phyloP scores from a whole-genome alignment of 2,113 vertebrate species.

The Oreochromis aureus region DNA sequence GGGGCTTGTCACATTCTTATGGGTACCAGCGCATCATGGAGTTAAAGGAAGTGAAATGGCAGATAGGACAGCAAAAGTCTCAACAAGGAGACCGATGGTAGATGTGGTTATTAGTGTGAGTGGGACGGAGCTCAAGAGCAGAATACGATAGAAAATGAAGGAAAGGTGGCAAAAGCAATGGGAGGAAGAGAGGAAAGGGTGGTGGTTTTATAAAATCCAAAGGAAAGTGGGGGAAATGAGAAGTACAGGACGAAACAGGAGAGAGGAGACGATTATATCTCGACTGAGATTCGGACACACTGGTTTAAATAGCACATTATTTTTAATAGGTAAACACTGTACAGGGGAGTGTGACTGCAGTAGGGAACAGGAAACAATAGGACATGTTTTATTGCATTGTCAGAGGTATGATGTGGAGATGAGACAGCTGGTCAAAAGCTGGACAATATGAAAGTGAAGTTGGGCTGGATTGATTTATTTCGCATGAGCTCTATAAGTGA shows the following conservation, averaged over 20 bases:
- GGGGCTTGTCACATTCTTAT: no score
- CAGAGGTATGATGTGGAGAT: background rate
- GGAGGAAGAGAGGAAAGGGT: accelerated
- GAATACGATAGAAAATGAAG: no score
- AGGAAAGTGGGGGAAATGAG: background rate
- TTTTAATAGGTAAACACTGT: background rate
- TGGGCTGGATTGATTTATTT: background rate
- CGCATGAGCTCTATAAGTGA: background rate
- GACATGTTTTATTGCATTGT: background rate
- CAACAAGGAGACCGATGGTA: no score
- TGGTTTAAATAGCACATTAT: no score
- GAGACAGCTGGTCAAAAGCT: background rate
- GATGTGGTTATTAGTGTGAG: no score
- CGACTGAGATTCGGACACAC: no score
- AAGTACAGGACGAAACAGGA: accelerated
- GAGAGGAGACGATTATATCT: background rate
- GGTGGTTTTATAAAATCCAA: background rate
- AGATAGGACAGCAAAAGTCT: no score
- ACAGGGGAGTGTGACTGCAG: background rate
- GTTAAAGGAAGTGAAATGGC: no score
- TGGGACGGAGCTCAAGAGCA: no score
- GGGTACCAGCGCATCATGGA: no score
- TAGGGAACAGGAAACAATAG: background rate
- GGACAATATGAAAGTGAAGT: accelerated
- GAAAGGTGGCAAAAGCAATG: no score